Base-by-base conservation (phyloP, 2,888 invertebrate species). In the Archips xylosteana region DNA sequence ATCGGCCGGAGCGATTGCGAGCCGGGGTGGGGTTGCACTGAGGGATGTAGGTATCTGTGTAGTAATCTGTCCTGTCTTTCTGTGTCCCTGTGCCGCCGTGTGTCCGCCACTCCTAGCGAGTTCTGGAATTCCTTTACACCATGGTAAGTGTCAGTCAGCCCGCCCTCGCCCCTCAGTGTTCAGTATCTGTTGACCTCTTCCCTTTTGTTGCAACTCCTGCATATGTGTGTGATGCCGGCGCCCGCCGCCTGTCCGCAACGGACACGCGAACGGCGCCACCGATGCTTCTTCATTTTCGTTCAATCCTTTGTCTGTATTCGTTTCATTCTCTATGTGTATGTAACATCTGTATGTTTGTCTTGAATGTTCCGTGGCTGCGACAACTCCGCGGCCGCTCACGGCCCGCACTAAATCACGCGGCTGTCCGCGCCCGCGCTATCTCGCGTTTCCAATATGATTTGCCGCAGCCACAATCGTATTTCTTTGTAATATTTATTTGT, bases 101-200 rank as follows among this genome's bases (percentile, higher is more conserved):
- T 96, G 96, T 96, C 95, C 96, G 95, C 96, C 95, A 95, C 95
- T 95, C 95, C 97, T 97, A 98, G 98, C 97, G 97, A 97, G 97
- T 98, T 98, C 97, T 98, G 98, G 98, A 98, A 97, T 97, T 98
- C 98, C 97, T 98, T 98, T 97, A 97, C 97, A 96, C 98, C 98
- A 97, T 97, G 98, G 98, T 98, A 98, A 98, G 98, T 98, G 96
- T 96, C 96, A 96, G 95, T 95, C 95, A 94, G 91, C 92, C 94
- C 94, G 92, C 95, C 95, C 94, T 93, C 94, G 94, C 93, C 94
- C 94, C 94, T 94, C 94, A 93, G 94, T 94, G 94, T 94, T 94
- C 91, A 92, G 89, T 94, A 93, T 93, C 90, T 92, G 92, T 93
- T 94, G 89, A 91, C 92, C 91, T 92, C 90, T 92, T 93, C 89